Conservation (phyloP, 2,888 invertebrate species). For the Achlya flavicornis region DNA sequence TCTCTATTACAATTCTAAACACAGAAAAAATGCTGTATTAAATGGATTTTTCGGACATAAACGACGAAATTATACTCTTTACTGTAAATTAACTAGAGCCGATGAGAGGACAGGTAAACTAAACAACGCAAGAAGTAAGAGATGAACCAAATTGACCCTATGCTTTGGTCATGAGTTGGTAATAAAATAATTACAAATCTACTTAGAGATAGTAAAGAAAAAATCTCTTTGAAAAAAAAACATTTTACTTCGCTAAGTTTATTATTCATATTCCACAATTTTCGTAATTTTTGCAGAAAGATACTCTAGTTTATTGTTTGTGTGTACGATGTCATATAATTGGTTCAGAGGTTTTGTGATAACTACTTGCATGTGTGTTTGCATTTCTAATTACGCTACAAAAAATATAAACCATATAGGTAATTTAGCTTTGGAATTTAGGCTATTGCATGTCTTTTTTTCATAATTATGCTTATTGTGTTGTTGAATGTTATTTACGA, state of each 20-base stretch:
- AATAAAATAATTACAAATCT: too few relatives aligned
- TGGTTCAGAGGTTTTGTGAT: neutral
- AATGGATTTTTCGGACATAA: conserved; percentile 17
- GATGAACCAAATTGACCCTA: neutral
- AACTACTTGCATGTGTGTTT: neutral
- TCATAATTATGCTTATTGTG: neutral
- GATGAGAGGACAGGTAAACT: neutral
- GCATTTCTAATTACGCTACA: neutral
- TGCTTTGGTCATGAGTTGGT: neutral
- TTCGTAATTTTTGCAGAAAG: too few relatives aligned
- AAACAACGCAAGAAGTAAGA: neutral
- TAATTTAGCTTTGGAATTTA: neutral
- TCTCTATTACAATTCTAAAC: too few relatives aligned
- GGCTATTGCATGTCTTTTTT: neutral
- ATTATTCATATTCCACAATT: too few relatives aligned
- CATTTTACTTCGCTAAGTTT: too few relatives aligned
- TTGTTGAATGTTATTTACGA: neutral
- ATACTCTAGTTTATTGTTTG: neutral
- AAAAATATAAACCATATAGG: neutral
- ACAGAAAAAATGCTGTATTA: neutral
- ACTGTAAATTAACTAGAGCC: conserved; percentile 27
- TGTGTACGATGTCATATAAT: neutral
- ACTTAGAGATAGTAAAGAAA: too few relatives aligned
- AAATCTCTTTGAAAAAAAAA: too few relatives aligned
- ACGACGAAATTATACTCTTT: conserved; percentile 24